These are phyloP conservation scores for Platerodrilus igneus DNA, from an alignment of 2,888 invertebrate genomes.

Conservation along the genomic window DNA sequence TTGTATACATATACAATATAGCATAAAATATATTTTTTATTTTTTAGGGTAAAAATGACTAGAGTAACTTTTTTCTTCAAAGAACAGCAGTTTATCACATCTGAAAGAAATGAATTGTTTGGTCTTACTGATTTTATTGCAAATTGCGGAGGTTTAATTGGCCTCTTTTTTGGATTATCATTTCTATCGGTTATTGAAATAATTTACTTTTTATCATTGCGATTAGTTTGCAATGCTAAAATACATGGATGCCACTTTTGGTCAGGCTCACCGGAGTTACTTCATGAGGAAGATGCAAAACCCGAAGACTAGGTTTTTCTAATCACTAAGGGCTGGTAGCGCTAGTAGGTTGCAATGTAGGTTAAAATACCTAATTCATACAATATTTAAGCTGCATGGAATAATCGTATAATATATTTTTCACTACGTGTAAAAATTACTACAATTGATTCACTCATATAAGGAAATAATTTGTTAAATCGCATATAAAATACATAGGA, in stretches of 20 bases:
- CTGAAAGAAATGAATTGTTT: constrained; percentile 55
- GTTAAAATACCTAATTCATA: no score
- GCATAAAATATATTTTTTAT: neutral
- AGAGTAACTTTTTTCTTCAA: constrained; percentile 68
- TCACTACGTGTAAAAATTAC: no score
- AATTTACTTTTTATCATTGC: constrained; percentile 54
- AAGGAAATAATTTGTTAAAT: no score
- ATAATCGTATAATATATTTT: no score
- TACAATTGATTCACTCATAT: no score
- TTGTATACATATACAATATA: constrained; percentile 27
- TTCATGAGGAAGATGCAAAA: constrained; percentile 36
- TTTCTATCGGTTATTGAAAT: constrained; percentile 60
- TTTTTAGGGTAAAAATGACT: constrained; percentile 53
- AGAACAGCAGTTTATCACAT: constrained; percentile 57
- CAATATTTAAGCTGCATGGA: no score
- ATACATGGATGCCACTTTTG: constrained; percentile 46
- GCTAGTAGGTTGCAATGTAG: no score
- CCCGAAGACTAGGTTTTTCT: constrained; percentile 23
- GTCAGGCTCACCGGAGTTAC: constrained; percentile 40
- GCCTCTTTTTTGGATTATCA: constrained; percentile 61
- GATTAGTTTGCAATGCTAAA: constrained; percentile 50
- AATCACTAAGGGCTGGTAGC: no score
- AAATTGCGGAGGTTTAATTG: constrained; percentile 55
- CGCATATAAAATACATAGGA: no score
- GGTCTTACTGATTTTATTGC: constrained; percentile 56